phyloP scores from a whole-genome alignment of 1,140 invertebrate genomes.

The Trichonephila inaurata region DNA sequence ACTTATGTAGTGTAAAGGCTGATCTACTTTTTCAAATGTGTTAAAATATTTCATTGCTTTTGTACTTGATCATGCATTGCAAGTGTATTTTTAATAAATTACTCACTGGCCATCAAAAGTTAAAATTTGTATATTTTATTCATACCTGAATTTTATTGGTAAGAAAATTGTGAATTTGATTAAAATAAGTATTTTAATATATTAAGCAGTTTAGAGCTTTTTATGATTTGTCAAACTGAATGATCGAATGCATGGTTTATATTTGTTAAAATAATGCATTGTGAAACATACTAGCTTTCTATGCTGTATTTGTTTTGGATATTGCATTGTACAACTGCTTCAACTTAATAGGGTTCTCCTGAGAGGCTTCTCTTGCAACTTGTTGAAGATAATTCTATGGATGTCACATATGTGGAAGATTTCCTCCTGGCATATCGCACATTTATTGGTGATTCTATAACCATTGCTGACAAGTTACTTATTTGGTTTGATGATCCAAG shows the following conservation, averaged over 20 bases:
- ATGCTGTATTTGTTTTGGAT: too few species aligned
- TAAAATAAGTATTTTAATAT: too few species aligned
- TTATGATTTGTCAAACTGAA: background rate
- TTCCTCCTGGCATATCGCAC: constrained; percentile 97
- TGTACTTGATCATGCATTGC: too few species aligned
- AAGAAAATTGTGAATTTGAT: too few species aligned
- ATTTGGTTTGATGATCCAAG: constrained; percentile 91
- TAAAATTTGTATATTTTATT: too few species aligned
- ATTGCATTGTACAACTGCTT: background rate
- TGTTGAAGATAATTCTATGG: constrained; percentile 95
- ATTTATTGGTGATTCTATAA: constrained; percentile 92
- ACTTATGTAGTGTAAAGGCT: too few species aligned
- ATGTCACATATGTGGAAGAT: constrained; percentile 98
- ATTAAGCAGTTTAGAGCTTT: too few species aligned
- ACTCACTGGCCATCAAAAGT: too few species aligned
- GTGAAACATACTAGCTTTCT: background rate
- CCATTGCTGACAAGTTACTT: constrained; percentile 92
- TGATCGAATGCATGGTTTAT: background rate
- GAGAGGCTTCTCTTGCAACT: constrained; percentile 95
- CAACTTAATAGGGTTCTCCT: constrained; percentile 87
- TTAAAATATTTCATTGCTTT: too few species aligned
- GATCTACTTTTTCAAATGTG: too few species aligned
- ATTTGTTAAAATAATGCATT: background rate
- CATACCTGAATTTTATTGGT: too few species aligned
- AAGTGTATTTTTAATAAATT: too few species aligned